phyloP scores from a whole-genome alignment of 2,113 vertebrate genomes.

The Daubentonia madagascariensis region DNA sequence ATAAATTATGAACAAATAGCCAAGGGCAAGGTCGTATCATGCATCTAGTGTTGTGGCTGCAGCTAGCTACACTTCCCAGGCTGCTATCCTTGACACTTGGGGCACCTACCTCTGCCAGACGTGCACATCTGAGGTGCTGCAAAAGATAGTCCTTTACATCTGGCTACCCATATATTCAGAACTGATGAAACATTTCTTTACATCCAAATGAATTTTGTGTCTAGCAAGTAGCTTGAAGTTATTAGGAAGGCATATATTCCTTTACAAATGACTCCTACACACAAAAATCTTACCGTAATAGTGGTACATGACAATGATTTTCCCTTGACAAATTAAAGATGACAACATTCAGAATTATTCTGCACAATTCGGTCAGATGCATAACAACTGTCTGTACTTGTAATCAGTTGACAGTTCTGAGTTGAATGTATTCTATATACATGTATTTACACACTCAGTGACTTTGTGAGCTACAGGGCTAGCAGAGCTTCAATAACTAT shows the following conservation, averaged over 20 bases:
- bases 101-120: not conserved
- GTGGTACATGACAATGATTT: not conserved
- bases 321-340: not conserved
- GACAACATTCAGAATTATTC: not conserved
- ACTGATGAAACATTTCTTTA: not conserved
- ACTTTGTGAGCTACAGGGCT: not conserved
- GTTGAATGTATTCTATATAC: not conserved
- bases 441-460: not conserved
- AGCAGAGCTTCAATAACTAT: not conserved
- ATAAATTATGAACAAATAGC: not conserved
- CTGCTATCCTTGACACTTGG: not conserved
- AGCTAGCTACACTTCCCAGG: not conserved
- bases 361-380: not conserved
- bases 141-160: not conserved
- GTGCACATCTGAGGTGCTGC: not conserved
- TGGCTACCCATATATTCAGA: not conserved
- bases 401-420: not conserved
- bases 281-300: not conserved
- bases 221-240: not conserved
- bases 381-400: not conserved
- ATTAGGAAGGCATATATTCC: not conserved
- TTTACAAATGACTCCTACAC: not conserved
- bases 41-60: not conserved
- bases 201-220: not conserved
- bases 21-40: not conserved